Percentiles rank a stretch among this genome's conserved stretches.
Conservation (phyloP, 2,888 invertebrate genomes). For the Erebia epiphron region DNA sequence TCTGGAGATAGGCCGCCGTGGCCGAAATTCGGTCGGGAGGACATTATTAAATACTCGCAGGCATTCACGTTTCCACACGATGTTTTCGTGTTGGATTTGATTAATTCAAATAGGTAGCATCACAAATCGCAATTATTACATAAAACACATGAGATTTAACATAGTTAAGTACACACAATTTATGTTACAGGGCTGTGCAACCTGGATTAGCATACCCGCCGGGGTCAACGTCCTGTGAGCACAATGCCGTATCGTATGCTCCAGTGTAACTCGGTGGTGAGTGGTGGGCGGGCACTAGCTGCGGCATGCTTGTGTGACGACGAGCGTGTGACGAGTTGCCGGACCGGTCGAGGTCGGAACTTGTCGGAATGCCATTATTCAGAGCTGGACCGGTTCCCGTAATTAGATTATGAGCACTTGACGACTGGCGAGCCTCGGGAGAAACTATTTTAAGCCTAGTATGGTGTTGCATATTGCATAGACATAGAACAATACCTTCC, state of each 20-base stretch:
- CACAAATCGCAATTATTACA: too few species aligned
- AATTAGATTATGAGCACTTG: constrained; percentile 6
- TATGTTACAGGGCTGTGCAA: background rate
- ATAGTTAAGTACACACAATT: background rate
- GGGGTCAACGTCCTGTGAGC: constrained; percentile 2
- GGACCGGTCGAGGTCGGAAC: background rate
- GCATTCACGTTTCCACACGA: too few species aligned
- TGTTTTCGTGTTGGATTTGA: too few species aligned
- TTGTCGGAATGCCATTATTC: background rate
- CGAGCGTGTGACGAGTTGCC: background rate
- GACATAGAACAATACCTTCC: too few species aligned
- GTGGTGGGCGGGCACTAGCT: too few species aligned
- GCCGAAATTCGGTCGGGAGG: too few species aligned
- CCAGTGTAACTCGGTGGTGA: background rate
- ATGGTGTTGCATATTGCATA: background rate
- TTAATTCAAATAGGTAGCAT: too few species aligned
- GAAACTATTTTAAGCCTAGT: background rate
- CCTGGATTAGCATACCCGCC: constrained; percentile 2
- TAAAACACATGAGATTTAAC: too few species aligned
- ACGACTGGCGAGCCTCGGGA: background rate
- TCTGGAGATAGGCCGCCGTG: too few species aligned
- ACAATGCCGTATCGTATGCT: background rate
- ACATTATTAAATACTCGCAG: too few species aligned
- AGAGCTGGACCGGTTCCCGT: background rate
- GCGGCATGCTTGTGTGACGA: too few species aligned